Conservation (phyloP, 2,113 vertebrate species). For the Isichthys henryi region DNA sequence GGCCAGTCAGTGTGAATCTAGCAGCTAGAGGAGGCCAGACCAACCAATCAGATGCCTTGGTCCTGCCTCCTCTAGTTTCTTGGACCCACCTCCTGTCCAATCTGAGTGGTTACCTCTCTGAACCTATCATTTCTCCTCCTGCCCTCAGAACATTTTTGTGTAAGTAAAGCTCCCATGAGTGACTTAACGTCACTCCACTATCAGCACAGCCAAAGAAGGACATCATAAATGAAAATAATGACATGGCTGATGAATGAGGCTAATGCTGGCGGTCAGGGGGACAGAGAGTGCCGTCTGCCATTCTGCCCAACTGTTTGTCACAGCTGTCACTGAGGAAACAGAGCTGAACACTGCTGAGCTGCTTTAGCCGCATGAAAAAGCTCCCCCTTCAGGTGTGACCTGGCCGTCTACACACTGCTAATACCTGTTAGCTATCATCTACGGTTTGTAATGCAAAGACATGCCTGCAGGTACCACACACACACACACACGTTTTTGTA, state of each 20-base stretch:
- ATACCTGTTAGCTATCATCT: background rate
- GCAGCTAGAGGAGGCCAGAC: background rate
- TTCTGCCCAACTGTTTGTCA: background rate
- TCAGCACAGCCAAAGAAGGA: background rate
- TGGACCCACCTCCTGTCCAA: too few relatives aligned
- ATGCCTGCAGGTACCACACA: background rate
- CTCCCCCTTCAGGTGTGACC: background rate
- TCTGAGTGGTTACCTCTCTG: too few relatives aligned
- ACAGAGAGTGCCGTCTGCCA: background rate
- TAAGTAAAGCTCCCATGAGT: too few relatives aligned
- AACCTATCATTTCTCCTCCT: too few relatives aligned
- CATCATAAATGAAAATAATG: background rate
- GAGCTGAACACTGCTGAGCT: background rate
- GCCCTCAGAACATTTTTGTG: too few relatives aligned
- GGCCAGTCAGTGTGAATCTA: background rate
- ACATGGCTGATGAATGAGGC: background rate
- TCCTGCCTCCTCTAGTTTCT: too few relatives aligned
- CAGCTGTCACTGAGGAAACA: background rate
- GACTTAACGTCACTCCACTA: background rate
- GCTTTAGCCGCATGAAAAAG: background rate
- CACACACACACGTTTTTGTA: background rate
- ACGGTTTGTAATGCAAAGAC: background rate
- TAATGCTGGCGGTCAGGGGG: background rate
- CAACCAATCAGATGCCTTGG: background rate
- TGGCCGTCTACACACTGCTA: background rate